These are phyloP conservation scores for Sipha maydis DNA, from an alignment of 2,888 invertebrate genomes.

Conservation along the genomic window DNA sequence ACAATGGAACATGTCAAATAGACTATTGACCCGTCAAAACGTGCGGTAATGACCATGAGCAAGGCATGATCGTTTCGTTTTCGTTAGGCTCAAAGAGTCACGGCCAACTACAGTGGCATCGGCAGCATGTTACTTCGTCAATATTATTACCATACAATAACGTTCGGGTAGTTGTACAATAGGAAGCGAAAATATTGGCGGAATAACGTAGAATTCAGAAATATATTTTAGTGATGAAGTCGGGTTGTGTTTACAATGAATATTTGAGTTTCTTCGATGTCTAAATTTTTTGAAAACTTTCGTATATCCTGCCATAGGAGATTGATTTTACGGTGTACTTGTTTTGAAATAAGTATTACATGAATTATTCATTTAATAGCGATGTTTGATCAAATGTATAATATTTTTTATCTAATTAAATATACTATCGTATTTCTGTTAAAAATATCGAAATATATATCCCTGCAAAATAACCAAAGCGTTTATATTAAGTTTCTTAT, in stretches of 20 bases:
- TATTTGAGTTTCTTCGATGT: not conserved
- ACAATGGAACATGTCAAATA: conserved; percentile 60
- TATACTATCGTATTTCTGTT: no score
- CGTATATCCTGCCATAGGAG: no score
- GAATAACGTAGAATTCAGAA: conserved; percentile 9
- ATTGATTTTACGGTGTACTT: no score
- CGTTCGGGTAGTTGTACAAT: conserved; percentile 7
- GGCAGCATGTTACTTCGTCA: conserved; percentile 12
- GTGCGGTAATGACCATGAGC: conserved; percentile 61
- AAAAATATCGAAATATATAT: no score
- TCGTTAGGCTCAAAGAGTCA: conserved; percentile 58
- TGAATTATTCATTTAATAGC: no score
- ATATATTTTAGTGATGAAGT: not conserved
- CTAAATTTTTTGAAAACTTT: not conserved
- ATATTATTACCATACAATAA: conserved; percentile 60
- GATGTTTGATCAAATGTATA: no score
- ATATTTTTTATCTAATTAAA: no score
- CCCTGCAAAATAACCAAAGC: not conserved
- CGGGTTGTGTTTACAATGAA: not conserved
- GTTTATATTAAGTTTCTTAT: not conserved
- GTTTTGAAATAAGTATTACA: no score
- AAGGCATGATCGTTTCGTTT: conserved; percentile 59
- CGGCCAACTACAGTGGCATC: conserved; percentile 29
- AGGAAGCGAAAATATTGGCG: conserved; percentile 34
- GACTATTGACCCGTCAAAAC: conserved; percentile 62